Percentiles rank a stretch among this genome's conserved stretches.
Evolutionary conservation across 2,888 invertebrate genomes (phyloP).

Genomic region (Philaethria dido): DNA sequence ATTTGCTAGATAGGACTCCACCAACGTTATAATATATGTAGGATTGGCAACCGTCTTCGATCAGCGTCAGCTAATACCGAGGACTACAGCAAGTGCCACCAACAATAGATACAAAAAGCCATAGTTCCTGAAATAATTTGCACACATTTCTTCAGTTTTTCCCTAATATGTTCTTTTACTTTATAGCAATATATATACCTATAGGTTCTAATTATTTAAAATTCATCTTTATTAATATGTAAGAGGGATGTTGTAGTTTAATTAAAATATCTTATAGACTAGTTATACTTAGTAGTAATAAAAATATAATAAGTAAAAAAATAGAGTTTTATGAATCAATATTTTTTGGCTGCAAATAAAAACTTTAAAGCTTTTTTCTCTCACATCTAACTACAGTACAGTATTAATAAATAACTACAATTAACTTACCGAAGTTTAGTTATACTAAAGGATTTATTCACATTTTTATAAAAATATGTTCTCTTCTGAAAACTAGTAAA

Average conservation of each 20-base stretch:
- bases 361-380: too few relatives aligned
- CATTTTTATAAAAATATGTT: constrained; percentile 36
- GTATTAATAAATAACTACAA: too few relatives aligned
- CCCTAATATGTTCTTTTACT: not conserved
- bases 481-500: constrained; percentile 45
- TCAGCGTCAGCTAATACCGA: constrained; percentile 62
- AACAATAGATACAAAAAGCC: constrained; percentile 54
- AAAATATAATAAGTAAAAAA: too few relatives aligned
- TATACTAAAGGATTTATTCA: constrained; percentile 23
- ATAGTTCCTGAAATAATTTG: constrained; percentile 36
- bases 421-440: not conserved
- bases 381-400: too few relatives aligned
- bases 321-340: too few relatives aligned
- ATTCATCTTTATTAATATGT: too few relatives aligned
- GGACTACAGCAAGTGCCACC: constrained; percentile 43
- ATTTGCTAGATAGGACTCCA: constrained; percentile 94
- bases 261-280: too few relatives aligned
- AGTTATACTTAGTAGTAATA: too few relatives aligned
- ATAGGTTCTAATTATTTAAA: too few relatives aligned
- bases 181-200: too few relatives aligned
- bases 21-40: constrained; percentile 92
- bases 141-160: not conserved
- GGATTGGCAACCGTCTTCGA: constrained; percentile 83
- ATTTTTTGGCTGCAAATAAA: too few relatives aligned
- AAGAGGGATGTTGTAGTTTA: too few relatives aligned